Base-by-base conservation (phyloP, 2,797 vertebrate genomes). In the Falco concolor region DNA sequence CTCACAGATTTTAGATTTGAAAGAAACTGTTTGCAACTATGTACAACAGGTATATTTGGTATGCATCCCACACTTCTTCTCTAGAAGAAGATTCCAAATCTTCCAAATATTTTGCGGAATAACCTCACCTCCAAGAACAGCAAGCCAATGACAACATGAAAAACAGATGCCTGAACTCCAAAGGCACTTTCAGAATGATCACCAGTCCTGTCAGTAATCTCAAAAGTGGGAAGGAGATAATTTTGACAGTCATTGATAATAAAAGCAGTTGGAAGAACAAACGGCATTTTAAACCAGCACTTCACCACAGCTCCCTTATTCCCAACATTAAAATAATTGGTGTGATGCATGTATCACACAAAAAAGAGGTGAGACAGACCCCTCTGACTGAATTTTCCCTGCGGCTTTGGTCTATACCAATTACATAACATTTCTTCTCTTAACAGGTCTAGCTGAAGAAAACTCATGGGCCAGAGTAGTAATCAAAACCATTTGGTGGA, bases 401-500 rank as follows among this genome's bases (percentile, higher is more conserved):
- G 20, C 32, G 30, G 24, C 15, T 87, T 92, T 67, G 36, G 40
- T 73, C 63, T 76, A 24, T 53, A 78, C 8, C 12, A 69, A 20
- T 83, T 54, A 50, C 15, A 50, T 30, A 54, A 4, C 12, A 74
- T 34, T 96, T 54, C 10, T 85, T 87, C 68, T 50, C 32, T 84
- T 90, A 78, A 49, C 73, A 80, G 32, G 30, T 78, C 67, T 30
- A 84, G 73, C 34, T 84, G 59, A 90, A 69, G 76, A 61, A 73
- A 89, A 78, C 15, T 18, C 73, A 38, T 72, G 59, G 77, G 42
- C 38, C 38, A 68, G 59, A 22, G 28, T 50, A 84, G 34, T 49
- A 88, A 94, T 90, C 65, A 91, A 90, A 94, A 61, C 40, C 15
- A 84, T 88, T 84, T 89, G 74, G 76, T 90, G 57, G 36, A 44